Base-by-base conservation (phyloP, 1,140 invertebrate species). In the Lordiphosa collinella region DNA sequence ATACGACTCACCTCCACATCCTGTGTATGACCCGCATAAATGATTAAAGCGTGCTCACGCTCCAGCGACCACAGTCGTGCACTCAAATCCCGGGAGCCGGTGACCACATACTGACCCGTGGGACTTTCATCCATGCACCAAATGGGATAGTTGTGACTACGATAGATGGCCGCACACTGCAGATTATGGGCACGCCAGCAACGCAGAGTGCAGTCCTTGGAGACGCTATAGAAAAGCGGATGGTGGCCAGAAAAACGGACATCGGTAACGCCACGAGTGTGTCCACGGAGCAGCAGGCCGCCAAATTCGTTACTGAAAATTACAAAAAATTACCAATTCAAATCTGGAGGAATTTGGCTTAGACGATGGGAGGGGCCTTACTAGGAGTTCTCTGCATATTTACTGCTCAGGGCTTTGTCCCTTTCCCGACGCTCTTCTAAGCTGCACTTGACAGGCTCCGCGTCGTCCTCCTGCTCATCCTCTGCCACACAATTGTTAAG, bases 1-100 rank as follows among this genome's bases (percentile, higher is more conserved):
- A 22, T 5, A 0, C 7, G 11, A 43, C 25, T 6, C 89, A 94
- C 94, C 89, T 96, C 95, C 22, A 97, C 93, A 91, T 96, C 94
- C 86, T 93, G 91, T 63, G 92, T 93, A 87, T 97, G 96, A 10
- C 95, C 96, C 38, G 93, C 93, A 88, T 96, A 95, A 61, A 96
- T 92, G 66, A 96, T 90, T 1, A 96, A 89, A 29, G 94, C 94
- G 89, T 94, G 93, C 34, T 93, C 94, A 61, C 93, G 92, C 87
- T 95, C 95, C 61, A 95, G 89, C n/a, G 92, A 92, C 96, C 96
- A 98, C 22, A 98, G 88, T 80, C 95, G 93, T 2, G 94, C 95
- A 32, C 95, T 97, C 71, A 92, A 91, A 87, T 98, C 96, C 59
- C 94, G 92, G 35, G 95, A 96, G 41, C 94, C 96, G 4, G 96